Evolutionary conservation across 2,797 vertebrate species (phyloP).

Genomic region (Sebastes trivittatus): DNA sequence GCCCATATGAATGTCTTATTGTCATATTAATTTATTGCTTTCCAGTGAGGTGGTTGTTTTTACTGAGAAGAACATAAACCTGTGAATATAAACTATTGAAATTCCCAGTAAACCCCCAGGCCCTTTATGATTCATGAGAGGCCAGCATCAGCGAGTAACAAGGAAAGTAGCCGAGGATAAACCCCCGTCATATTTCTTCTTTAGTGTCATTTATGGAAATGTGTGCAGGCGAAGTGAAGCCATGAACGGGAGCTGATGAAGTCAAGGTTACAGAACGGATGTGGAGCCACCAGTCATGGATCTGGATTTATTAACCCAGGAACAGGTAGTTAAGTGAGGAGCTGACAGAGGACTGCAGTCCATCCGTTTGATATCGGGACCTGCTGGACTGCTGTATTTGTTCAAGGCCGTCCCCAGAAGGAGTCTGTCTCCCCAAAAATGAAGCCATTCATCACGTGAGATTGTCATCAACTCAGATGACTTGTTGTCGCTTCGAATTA

Average conservation of each 20-base stretch:
- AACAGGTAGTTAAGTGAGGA: conserved; percentile 30
- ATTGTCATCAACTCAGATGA: neutral
- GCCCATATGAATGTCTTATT: neutral
- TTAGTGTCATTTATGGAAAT: conserved; percentile 73
- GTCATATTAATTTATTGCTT: conserved; percentile 25
- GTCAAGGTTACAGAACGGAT: conserved; percentile 50
- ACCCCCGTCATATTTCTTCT: conserved; percentile 60
- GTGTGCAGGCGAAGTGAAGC: conserved; percentile 35
- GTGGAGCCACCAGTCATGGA: conserved; percentile 36
- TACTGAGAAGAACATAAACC: conserved; percentile 36
- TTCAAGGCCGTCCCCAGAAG: conserved; percentile 9
- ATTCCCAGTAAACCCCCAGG: neutral
- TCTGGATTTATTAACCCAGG: conserved; percentile 57
- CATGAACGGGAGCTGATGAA: conserved; percentile 45
- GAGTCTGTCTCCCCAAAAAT: neutral
- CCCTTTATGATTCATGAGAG: conserved; percentile 56
- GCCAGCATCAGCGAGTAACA: neutral
- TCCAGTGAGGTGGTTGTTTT: conserved; percentile 26
- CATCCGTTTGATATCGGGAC: neutral
- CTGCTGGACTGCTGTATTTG: conserved; percentile 17
- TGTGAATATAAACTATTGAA: conserved; percentile 19
- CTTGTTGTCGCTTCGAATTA: neutral
- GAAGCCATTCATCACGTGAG: conserved; percentile 16
- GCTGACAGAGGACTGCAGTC: neutral
- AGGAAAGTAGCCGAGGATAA: conserved; percentile 37